Percentiles rank a stretch among this genome's conserved stretches.
Conservation (phyloP, 2,888 invertebrate genomes). For the Bombyx huttoni region DNA sequence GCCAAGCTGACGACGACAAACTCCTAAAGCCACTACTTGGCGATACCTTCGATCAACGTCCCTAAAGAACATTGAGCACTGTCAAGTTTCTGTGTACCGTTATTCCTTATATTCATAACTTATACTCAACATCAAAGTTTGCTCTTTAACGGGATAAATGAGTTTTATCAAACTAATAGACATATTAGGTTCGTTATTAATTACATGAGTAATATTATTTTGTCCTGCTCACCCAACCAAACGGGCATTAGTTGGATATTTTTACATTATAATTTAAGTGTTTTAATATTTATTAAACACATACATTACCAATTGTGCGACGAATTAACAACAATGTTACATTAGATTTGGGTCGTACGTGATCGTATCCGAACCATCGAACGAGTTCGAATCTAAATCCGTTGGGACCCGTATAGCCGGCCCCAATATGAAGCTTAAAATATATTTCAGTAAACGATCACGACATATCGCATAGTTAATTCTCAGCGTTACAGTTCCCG, state of each 20-base stretch:
- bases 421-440: conserved; percentile 25
- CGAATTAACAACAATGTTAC: conserved; percentile 25
- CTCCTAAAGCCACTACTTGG: no score
- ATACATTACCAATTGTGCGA: background rate
- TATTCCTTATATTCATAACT: no score
- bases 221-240: no score
- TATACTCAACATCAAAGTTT: no score
- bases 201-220: no score
- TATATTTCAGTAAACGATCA: conserved; percentile 14
- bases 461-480: conserved; percentile 11
- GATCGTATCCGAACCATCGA: conserved; percentile 31
- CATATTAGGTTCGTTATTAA: no score
- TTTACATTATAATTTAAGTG: background rate
- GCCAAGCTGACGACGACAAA: no score
- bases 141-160: no score
- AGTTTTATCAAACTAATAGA: no score
- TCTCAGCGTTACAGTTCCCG: conserved; percentile 16
- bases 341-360: conserved; percentile 46
- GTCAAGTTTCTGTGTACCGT: no score
- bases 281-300: background rate
- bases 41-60: no score
- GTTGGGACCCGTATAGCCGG: conserved; percentile 25
- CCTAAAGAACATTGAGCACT: no score
- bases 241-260: background rate
- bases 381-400: conserved; percentile 29